phyloP scores from a whole-genome alignment of 2,888 invertebrate species.

The Brachyopa scutellaris region DNA sequence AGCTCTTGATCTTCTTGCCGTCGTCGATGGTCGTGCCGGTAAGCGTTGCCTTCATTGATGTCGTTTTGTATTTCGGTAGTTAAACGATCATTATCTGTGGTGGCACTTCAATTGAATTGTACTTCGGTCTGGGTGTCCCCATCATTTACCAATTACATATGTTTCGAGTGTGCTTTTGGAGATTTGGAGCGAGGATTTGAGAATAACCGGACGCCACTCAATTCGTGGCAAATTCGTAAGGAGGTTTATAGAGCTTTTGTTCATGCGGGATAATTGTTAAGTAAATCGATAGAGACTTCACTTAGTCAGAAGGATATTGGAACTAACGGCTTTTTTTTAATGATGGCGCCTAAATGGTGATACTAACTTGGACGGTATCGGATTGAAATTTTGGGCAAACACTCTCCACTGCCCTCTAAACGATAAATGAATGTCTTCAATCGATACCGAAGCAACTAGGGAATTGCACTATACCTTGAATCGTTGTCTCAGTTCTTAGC shows the following conservation, averaged over 20 bases:
- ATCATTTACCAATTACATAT: constrained; percentile 68
- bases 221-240: constrained; percentile 34
- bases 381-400: no score
- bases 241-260: neutral
- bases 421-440: no score
- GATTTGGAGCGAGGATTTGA: constrained; percentile 38
- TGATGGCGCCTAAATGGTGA: no score
- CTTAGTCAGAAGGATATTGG: no score
- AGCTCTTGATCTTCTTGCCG: constrained; percentile 47
- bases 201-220: constrained; percentile 33
- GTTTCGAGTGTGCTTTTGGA: constrained; percentile 57
- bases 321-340: no score
- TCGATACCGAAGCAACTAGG: no score
- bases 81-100: constrained; percentile 68
- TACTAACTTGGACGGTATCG: no score
- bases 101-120: constrained; percentile 70
- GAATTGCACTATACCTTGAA: no score
- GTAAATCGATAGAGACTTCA: neutral
- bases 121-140: constrained; percentile 63
- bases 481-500: no score
- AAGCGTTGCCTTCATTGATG: constrained; percentile 7
- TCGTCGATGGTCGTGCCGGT: constrained; percentile 21
- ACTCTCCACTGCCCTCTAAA: no score
- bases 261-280: constrained; percentile 15
- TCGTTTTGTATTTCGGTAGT: constrained; percentile 63